phyloP scores from a whole-genome alignment of 2,797 vertebrate species.

The Danio tinwini region DNA sequence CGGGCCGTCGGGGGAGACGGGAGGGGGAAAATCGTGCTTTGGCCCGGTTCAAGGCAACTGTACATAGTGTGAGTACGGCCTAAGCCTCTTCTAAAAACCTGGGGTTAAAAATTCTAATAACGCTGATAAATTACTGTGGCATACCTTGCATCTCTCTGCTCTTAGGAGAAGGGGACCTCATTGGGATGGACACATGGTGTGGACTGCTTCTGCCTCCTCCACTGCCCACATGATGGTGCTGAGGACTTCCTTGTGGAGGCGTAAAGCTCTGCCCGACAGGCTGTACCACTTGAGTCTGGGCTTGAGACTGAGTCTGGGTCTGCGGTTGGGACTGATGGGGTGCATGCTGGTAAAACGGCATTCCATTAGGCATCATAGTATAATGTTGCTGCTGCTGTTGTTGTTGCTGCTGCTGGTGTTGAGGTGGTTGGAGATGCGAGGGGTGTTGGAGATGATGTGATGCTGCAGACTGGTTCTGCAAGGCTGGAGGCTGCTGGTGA shows the following conservation, averaged over 20 bases:
- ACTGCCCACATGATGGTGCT: conserved; percentile 72
- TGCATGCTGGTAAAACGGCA: conserved; percentile 78
- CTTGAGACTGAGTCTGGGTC: conserved; percentile 55
- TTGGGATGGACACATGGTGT: conserved; percentile 67
- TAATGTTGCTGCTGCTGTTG: conserved; percentile 79
- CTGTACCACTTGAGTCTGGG: conserved; percentile 71
- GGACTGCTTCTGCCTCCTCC: conserved; percentile 73
- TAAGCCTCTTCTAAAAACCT: no score
- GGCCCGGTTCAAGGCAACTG: no score
- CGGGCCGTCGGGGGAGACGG: no score
- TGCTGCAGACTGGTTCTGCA: conserved; percentile 69
- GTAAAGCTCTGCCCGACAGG: conserved; percentile 75
- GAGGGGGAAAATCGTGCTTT: no score
- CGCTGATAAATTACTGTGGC: not conserved
- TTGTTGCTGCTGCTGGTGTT: conserved; percentile 74
- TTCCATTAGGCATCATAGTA: conserved; percentile 79
- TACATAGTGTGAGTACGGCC: no score
- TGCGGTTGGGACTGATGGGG: conserved; percentile 68
- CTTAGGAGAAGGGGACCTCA: conserved; percentile 75
- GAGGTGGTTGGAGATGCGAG: conserved; percentile 73
- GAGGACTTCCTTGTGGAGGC: conserved; percentile 76
- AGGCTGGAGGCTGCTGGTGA: conserved; percentile 69
- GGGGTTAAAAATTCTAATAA: not conserved
- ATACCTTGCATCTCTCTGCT: conserved; percentile 73
- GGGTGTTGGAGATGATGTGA: conserved; percentile 60